These are phyloP conservation scores for Brienomyrus longianalis DNA, from an alignment of 2,113 vertebrate genomes.

Conservation along the genomic window DNA sequence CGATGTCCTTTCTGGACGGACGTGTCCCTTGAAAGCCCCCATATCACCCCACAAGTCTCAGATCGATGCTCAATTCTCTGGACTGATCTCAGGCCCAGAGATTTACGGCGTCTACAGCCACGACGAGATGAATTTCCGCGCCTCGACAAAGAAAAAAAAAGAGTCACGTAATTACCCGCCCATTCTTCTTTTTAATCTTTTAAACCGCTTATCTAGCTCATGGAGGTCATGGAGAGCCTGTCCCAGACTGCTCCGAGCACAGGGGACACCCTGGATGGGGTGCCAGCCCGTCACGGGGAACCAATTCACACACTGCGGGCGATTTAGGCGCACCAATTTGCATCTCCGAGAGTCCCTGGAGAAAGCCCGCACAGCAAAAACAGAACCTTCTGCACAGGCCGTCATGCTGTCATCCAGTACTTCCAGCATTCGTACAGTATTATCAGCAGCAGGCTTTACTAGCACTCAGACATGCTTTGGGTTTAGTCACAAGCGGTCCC, in stretches of 20 bases:
- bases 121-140: background rate
- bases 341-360: background rate
- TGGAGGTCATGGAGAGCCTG: background rate
- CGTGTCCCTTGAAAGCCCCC: background rate
- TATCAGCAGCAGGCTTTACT: background rate
- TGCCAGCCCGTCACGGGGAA: background rate
- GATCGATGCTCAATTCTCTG: background rate
- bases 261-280: background rate
- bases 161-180: background rate
- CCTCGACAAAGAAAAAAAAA: background rate
- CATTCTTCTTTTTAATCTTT: background rate
- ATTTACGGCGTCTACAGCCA: background rate
- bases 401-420: background rate
- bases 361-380: background rate
- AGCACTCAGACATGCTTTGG: background rate
- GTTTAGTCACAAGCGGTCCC: background rate
- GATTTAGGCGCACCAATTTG: background rate
- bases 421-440: background rate
- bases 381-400: background rate
- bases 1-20: background rate
- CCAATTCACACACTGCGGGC: background rate
- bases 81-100: background rate
- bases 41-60: background rate
- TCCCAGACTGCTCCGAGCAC: background rate
- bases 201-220: background rate